Base-by-base conservation (phyloP, 2,113 vertebrate species). In the Pomatorhinus ruficollis region DNA sequence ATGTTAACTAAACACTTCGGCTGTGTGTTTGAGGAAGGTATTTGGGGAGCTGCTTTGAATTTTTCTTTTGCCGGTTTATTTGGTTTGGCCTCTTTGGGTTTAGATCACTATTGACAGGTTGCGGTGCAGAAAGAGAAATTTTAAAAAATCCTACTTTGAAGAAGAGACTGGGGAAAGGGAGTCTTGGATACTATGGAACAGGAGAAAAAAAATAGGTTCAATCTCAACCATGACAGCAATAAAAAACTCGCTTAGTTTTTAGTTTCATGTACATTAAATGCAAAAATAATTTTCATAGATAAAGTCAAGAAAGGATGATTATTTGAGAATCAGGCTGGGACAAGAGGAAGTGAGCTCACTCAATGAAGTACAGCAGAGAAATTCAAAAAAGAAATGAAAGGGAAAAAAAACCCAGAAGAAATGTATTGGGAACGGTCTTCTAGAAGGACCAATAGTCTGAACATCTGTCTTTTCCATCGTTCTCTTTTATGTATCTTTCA, bases 301-400 rank as follows among this genome's bases (percentile, higher is more conserved):
- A 35, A 90, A 87, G 23, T 71, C 33, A 53, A 69, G 52, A 44
- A 42, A n/a, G 0, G 0, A 8, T 11, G 2, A 7, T n/a, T 66
- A 50, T 40, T 82, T 70, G 35, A 59, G 27, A 83, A 81, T 30
- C 7, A 54, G 27, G 11, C 19, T 66, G 33, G 37, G 10, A 24
- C 0, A 5, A 44, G 42, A 77, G 31, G 25, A 84, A 56, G 15
- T 15, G 5, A 89, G 25, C 5, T 87, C 44, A 54, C n/a, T 8
- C 49, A 44, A 23, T 0, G 4, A 75, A 74, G 9, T 74, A 35
- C 7, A 78, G 33, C 17, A 28, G 44, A 70, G 10, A 79, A 42
- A 19, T 25, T 59, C 0, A 10, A 65, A 13, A 44, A 44, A 49
- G 0, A 90, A 52, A 39, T 12, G 0, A 24, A 74, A 78, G 20